Percentiles rank a stretch among this genome's conserved stretches.
Conservation (phyloP, 2,797 vertebrate species). For the Alectoris magna region DNA sequence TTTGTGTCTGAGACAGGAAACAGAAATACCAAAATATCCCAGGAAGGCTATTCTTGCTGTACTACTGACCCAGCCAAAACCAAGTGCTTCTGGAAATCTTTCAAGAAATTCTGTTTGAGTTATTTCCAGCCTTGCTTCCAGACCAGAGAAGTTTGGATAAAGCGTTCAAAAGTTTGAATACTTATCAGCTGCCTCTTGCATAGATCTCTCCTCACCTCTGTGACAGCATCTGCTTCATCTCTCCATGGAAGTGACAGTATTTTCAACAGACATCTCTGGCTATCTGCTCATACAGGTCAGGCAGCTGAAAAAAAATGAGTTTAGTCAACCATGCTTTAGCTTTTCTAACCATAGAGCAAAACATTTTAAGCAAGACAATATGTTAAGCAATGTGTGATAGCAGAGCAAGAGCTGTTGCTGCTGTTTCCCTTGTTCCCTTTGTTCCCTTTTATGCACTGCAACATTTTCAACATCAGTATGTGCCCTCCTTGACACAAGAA, state of each 20-base stretch:
- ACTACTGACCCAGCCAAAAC: slow-evolving; percentile 45
- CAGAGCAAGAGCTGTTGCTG: not conserved
- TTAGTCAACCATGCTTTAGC: not conserved
- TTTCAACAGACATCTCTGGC: not conserved
- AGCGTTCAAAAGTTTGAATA: not conserved
- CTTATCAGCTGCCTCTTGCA: slow-evolving; percentile 13
- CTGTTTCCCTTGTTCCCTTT: not conserved
- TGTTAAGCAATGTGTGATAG: not conserved
- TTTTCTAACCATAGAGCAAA: slow-evolving; percentile 10
- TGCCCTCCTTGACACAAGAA: not conserved
- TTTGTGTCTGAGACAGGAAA: slow-evolving; percentile 33
- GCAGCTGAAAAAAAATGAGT: not conserved
- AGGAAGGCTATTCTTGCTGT: slow-evolving; percentile 43
- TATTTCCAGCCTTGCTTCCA: slow-evolving; percentile 52
- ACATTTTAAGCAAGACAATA: not conserved
- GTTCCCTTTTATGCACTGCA: not conserved
- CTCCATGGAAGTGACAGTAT: not conserved
- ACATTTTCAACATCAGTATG: not conserved
- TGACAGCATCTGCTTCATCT: not conserved
- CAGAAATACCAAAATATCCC: slow-evolving; percentile 17
- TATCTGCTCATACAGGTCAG: not conserved
- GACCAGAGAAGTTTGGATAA: slow-evolving; percentile 33
- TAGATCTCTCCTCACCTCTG: not conserved
- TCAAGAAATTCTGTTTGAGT: slow-evolving; percentile 48
- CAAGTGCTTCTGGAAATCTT: slow-evolving; percentile 57